These are phyloP conservation scores for Microctonus hyperodae DNA, from an alignment of 2,888 invertebrate species.

Conservation along the genomic window DNA sequence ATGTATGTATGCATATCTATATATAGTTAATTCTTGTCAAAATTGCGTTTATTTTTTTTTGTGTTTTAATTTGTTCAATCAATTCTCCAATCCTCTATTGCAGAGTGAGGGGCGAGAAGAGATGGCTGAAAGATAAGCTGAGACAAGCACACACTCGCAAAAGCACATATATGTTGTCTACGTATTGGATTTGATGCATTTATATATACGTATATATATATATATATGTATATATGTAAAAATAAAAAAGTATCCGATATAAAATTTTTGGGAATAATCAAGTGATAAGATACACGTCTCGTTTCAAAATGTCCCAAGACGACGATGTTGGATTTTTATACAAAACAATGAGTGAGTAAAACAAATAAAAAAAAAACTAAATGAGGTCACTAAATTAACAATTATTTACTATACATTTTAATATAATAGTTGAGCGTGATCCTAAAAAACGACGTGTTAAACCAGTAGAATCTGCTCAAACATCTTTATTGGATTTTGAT, in stretches of 20 bases:
- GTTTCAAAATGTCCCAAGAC: constrained; percentile 57
- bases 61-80: too few species aligned
- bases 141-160: not conserved
- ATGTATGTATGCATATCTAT: too few species aligned
- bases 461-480: constrained; percentile 76
- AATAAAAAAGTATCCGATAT: too few species aligned
- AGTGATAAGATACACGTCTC: not conserved
- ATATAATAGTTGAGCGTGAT: constrained; percentile 70
- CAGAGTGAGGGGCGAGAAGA: too few species aligned
- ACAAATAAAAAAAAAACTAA: not conserved
- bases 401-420: constrained; percentile 16
- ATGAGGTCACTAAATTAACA: constrained; percentile 4
- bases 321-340: constrained; percentile 62
- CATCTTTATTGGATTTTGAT: constrained; percentile 80
- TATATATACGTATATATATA: not conserved
- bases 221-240: not conserved
- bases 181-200: not conserved
- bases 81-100: too few species aligned
- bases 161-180: not conserved
- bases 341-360: constrained; percentile 62
- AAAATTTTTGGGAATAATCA: not conserved
- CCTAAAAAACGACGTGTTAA: constrained; percentile 84
- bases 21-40: too few species aligned
- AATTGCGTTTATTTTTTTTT: too few species aligned
- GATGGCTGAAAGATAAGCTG: not conserved